phyloP scores from a whole-genome alignment of 2,888 invertebrate species.

The Cephus pulcher region DNA sequence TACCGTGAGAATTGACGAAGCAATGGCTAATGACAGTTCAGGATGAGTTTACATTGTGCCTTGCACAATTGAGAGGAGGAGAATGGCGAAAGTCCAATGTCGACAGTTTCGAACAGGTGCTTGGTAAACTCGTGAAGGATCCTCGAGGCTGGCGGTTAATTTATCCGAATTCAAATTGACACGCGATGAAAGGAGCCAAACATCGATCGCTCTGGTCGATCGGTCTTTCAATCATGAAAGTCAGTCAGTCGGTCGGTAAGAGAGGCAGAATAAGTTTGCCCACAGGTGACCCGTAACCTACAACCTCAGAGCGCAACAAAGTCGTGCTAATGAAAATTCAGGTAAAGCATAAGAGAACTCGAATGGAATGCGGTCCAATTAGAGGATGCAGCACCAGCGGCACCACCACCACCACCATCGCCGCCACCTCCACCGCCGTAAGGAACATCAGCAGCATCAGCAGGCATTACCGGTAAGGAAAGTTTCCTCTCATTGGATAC shows the following conservation, averaged over 20 bases:
- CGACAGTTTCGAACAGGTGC: background rate
- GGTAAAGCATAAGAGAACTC: constrained; percentile 43
- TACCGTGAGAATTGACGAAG: background rate
- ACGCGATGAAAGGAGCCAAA: background rate
- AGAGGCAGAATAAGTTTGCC: background rate
- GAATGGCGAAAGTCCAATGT: background rate
- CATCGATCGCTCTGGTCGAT: background rate
- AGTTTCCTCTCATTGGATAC: constrained; percentile 10
- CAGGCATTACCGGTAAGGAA: background rate
- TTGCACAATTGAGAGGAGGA: background rate
- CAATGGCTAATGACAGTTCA: background rate
- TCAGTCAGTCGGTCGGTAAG: background rate
- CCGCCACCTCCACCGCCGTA: background rate
- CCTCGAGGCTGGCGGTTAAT: background rate
- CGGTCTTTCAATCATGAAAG: background rate
- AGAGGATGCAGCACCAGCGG: constrained; percentile 43
- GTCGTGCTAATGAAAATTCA: constrained; percentile 62
- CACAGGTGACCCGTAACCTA: background rate
- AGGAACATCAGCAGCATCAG: background rate
- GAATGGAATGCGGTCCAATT: constrained; percentile 62
- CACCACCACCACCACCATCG: background rate
- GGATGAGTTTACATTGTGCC: background rate
- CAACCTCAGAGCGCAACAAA: constrained; percentile 44
- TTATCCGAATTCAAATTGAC: background rate
- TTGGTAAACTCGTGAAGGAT: background rate